phyloP scores from a whole-genome alignment of 1,140 invertebrate species.

The Brachionus manjavacas region DNA sequence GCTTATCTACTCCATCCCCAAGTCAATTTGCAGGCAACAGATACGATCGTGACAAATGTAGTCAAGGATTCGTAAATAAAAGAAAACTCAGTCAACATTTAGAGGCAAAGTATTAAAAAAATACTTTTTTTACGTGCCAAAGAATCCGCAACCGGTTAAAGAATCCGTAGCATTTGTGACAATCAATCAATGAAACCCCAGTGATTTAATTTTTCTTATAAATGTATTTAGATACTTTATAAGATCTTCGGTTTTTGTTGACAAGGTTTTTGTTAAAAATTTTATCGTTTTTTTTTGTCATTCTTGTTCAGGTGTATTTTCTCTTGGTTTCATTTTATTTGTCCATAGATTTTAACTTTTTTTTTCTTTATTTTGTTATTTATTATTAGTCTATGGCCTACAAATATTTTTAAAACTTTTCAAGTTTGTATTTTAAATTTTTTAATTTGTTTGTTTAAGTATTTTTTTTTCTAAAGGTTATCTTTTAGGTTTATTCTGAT shows the following conservation, averaged over 20 bases:
- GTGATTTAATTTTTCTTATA: background rate
- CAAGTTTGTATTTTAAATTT: background rate
- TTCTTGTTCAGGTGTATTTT: background rate
- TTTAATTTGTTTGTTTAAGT: background rate
- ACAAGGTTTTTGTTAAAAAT: background rate
- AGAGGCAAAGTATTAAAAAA: background rate
- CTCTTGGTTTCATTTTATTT: background rate
- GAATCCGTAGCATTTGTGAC: background rate
- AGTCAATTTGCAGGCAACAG: background rate
- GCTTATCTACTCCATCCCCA: background rate
- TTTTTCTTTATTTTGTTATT: background rate
- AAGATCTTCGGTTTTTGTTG: background rate
- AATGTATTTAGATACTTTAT: background rate
- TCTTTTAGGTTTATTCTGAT: background rate
- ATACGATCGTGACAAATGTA: slow-evolving; percentile 28
- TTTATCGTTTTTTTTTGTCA: background rate
- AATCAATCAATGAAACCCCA: background rate
- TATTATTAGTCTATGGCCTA: background rate
- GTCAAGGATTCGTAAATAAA: background rate
- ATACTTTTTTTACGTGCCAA: background rate
- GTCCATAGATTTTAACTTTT: background rate
- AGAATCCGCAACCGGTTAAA: background rate
- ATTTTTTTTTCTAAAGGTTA: background rate
- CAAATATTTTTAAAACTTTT: background rate
- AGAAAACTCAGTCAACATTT: background rate